Evolutionary conservation across 2,888 invertebrate genomes (phyloP).

Genomic region (Papilio demoleus): DNA sequence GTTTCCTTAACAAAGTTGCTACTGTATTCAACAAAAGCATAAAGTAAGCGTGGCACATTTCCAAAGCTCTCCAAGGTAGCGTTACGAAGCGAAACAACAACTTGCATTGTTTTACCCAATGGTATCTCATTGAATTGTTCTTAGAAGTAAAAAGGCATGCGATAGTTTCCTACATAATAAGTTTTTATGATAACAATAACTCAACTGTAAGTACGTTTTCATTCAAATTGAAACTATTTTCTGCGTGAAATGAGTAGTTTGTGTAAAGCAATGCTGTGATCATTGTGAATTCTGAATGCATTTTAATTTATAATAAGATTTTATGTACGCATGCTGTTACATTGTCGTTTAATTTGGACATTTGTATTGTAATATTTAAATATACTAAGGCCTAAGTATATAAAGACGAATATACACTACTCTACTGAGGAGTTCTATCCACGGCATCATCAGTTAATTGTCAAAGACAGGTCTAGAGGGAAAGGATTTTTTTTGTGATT

Average conservation of each 20-base stretch:
- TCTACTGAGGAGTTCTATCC: too few species aligned
- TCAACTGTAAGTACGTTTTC: slow-evolving; percentile 55
- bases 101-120: slow-evolving; percentile 51
- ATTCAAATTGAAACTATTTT: slow-evolving; percentile 51
- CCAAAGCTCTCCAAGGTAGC: slow-evolving; percentile 46
- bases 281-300: slow-evolving; percentile 25
- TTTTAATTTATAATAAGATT: slow-evolving; percentile 25
- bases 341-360: slow-evolving; percentile 16
- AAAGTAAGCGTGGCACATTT: slow-evolving; percentile 50
- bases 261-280: slow-evolving; percentile 28
- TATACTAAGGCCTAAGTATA: too few species aligned
- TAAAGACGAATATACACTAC: too few species aligned
- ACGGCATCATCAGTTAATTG: too few species aligned
- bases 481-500: too few species aligned
- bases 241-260: slow-evolving; percentile 45
- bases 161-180: slow-evolving; percentile 56
- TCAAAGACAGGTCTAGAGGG: too few species aligned
- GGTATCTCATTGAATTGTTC: slow-evolving; percentile 56
- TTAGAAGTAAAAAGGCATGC: slow-evolving; percentile 57
- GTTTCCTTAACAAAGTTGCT: slow-evolving; percentile 59
- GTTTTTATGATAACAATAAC: slow-evolving; percentile 64
- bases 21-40: slow-evolving; percentile 58
- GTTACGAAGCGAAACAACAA: slow-evolving; percentile 47
- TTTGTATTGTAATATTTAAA: slow-evolving; percentile 10
- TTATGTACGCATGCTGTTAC: slow-evolving; percentile 18